Base-by-base conservation (phyloP, 2,888 invertebrate genomes). In the Diplazon laetatorius region DNA sequence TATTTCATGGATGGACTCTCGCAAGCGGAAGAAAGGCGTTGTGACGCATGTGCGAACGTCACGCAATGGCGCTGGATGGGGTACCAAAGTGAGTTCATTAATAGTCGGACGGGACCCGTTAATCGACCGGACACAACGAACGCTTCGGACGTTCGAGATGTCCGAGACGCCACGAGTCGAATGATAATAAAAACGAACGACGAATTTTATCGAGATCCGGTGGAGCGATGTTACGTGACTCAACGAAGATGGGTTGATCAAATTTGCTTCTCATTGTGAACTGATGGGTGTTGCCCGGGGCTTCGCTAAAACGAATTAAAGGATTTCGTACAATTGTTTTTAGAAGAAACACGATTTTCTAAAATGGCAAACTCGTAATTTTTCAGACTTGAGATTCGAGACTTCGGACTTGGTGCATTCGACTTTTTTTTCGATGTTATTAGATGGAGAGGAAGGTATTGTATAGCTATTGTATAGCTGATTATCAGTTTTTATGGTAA, bases 51-150 rank as follows among this genome's bases (percentile, higher is more conserved):
- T 68, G 70, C 50, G 20, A 65, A 82, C 77, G 80, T 78, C 81
- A 82, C 37, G 25, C 57, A 48, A 16, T 82, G 80, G 82, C 57
- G 82, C 83, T 83, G n/a, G 30, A 73, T 52, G 57, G 71, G 48
- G 22, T 25, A 22, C 25, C 12, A 12, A 42, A 42, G 76, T 80
- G 83, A 81, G 81, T 73, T 44, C 80, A 78, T 83, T 69, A 78
- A 82, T 80, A 82, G 84, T 84, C 76, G 81, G 75, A 76, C 39
- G 10, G 66, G 76, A 78, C 80, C 87, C 87, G 87, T 87, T 87
- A 86, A 83, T 83, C 68, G 73, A 59, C 35, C 60, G 76, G 68
- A 30, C 70, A 63, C 20, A 30, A 50, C 46, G 66, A 2, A 50
- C 60, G 37, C 60, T 30, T 10, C 35, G 35, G 57, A 6, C 37